Percentiles rank a stretch among this genome's conserved stretches.
Conservation (phyloP, 2,888 invertebrate species). For the Dasysyrphus tricinctus region DNA sequence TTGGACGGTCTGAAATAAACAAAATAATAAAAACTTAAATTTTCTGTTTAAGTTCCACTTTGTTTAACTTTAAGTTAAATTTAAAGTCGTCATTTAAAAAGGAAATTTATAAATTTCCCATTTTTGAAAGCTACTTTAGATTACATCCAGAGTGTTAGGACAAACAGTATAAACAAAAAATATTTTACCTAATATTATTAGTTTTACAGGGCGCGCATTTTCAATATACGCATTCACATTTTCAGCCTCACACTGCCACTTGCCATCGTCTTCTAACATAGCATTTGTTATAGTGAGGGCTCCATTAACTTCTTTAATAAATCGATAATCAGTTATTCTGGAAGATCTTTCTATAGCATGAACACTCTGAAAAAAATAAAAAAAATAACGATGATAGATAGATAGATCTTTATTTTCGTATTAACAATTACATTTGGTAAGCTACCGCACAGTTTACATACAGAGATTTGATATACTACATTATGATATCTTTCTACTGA, state of each 20-base stretch:
- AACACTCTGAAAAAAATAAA: slow-evolving; percentile 79
- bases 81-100: too few species aligned
- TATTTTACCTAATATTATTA: slow-evolving; percentile 86
- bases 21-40: background rate
- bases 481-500: too few species aligned
- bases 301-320: slow-evolving; percentile 83
- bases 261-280: slow-evolving; percentile 88
- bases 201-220: slow-evolving; percentile 87
- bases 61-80: too few species aligned
- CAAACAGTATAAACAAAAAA: background rate
- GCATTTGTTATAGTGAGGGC: slow-evolving; percentile 83
- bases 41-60: too few species aligned
- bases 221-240: slow-evolving; percentile 86
- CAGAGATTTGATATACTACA: too few species aligned
- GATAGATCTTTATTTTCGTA: too few species aligned
- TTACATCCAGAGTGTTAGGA: too few species aligned
- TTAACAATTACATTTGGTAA: too few species aligned
- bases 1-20: slow-evolving; percentile 88
- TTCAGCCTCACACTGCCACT: slow-evolving; percentile 89
- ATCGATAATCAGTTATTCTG: slow-evolving; percentile 83
- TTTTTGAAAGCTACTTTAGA: too few species aligned
- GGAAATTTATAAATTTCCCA: background rate
- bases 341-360: slow-evolving; percentile 83
- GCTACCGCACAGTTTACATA: too few species aligned
- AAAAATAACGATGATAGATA: background rate